Base-by-base conservation (phyloP, 2,113 vertebrate genomes). In the Aplodontia rufa region DNA sequence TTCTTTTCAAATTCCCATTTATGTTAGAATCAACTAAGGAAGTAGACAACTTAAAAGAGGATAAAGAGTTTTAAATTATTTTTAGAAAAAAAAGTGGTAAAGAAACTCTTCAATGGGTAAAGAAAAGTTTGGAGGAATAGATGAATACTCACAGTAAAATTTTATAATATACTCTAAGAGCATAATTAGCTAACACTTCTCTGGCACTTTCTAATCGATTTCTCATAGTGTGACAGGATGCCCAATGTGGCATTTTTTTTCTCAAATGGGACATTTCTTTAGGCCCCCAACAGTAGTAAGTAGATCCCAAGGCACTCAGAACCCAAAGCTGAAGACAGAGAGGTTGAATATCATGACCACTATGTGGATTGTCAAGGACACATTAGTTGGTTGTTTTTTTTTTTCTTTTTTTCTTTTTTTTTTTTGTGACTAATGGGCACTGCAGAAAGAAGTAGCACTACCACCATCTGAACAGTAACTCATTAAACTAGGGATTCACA, bases 71-170 rank as follows among this genome's bases (percentile, higher is more conserved):
- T 91, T 72, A 85, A 66, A 37, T 79, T 90, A 42, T 93, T 94
- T 92, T 93, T 45, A 92, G 49, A 84, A 87, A 86, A 42, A 51
- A 12, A 95, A 74, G 8, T 84, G 42, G 14, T 51, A 80, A 71
- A 51, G 49, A 87, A 68, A 72, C 19, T n/a, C 47, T 71, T 84
- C 81, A 76, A 20, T 37, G 32, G 9, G 16, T 79, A 85, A 91
- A 86, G 8, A 37, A 79, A 93, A 83, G 58, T 37, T 94, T 66
- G 19, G 71, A 94, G 45, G 66, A 24, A 28, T 35, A 74, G 51
- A 49, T 66, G 30, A 72, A 55, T 62, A 58, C 58, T 55, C 55
- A 69, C 30, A 45, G 79, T 66, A 78, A 82, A 76, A 66, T 66
- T 68, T 3, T 40, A 9, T 22, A 37, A 51, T 19, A 32, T 35